phyloP scores from a whole-genome alignment of 2,888 invertebrate species.

The Drosophila meridiana region DNA sequence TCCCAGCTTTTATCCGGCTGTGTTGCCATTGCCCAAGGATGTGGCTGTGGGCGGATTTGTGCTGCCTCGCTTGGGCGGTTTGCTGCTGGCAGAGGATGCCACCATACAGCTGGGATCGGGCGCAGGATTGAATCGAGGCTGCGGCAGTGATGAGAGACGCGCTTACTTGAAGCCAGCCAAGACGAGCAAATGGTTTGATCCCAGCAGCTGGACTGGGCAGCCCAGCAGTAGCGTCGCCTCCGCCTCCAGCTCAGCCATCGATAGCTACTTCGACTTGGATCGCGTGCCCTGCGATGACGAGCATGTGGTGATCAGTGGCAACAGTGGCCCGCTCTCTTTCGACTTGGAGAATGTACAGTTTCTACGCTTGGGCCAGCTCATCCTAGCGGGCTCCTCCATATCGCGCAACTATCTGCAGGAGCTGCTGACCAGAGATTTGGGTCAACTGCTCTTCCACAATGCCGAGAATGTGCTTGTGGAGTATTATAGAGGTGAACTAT shows the following conservation, averaged over 20 bases:
- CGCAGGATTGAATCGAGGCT: conserved; percentile 56
- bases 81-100: conserved; percentile 74
- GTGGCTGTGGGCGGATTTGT: conserved; percentile 74
- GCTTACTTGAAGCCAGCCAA: conserved; percentile 69
- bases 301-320: conserved; percentile 71
- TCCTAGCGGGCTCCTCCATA: conserved; percentile 79
- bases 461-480: conserved; percentile 71
- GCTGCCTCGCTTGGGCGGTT: conserved; percentile 77
- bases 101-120: conserved; percentile 51
- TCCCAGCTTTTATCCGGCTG: conserved; percentile 78
- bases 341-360: conserved; percentile 80
- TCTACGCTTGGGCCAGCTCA: conserved; percentile 78
- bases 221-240: conserved; percentile 17
- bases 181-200: conserved; percentile 83
- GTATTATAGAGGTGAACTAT: conserved; percentile 79
- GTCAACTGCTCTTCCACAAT: conserved; percentile 82
- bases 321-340: conserved; percentile 72
- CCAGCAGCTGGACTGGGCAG: conserved; percentile 76
- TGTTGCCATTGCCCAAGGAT: conserved; percentile 72
- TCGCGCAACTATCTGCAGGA: conserved; percentile 76
- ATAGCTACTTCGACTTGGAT: conserved; percentile 67
- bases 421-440: conserved; percentile 80
- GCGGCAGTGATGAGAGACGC: conserved; percentile 63
- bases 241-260: neutral
- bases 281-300: conserved; percentile 84